Evolutionary conservation across 1,140 invertebrate species (phyloP).

Genomic region (Musca domestica): DNA sequence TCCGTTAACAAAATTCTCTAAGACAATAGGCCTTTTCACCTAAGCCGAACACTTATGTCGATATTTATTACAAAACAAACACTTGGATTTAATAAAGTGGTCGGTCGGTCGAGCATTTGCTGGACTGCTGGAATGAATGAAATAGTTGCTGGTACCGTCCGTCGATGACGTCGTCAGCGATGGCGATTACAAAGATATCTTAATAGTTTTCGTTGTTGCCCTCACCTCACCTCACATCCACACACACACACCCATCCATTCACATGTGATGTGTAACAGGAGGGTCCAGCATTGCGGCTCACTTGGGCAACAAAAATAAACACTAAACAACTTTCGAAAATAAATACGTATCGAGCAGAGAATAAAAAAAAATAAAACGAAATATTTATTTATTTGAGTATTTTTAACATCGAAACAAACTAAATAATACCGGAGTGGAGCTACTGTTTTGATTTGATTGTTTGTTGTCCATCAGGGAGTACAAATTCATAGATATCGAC

Average conservation of each 20-base stretch:
- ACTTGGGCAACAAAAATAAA: not conserved
- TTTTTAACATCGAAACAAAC: slow-evolving; percentile 3
- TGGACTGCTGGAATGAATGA: too few species aligned
- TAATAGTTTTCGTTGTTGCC: not conserved
- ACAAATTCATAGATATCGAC: too few species aligned
- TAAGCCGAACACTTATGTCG: not conserved
- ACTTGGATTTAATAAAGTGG: slow-evolving; percentile 2
- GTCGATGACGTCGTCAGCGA: too few species aligned
- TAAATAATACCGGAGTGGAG: not conserved
- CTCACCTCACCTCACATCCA: too few species aligned
- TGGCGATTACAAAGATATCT: not conserved
- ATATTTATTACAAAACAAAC: slow-evolving; percentile 2
- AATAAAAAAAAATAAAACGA: not conserved
- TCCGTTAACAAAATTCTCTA: too few species aligned
- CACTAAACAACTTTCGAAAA: not conserved
- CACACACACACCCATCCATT: too few species aligned
- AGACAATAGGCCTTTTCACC: not conserved
- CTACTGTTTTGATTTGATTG: slow-evolving; percentile 1
- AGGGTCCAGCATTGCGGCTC: too few species aligned
- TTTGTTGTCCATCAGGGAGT: not conserved
- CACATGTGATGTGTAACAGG: too few species aligned
- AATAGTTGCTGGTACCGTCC: too few species aligned
- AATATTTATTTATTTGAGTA: not conserved
- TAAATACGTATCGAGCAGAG: not conserved
- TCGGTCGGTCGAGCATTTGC: too few species aligned